A percentile compares a stretch with the other conserved stretches of the same genome.
These are phyloP conservation scores for Hyaena hyaena DNA, from an alignment of 2,113 vertebrate genomes.

Conservation along the genomic window DNA sequence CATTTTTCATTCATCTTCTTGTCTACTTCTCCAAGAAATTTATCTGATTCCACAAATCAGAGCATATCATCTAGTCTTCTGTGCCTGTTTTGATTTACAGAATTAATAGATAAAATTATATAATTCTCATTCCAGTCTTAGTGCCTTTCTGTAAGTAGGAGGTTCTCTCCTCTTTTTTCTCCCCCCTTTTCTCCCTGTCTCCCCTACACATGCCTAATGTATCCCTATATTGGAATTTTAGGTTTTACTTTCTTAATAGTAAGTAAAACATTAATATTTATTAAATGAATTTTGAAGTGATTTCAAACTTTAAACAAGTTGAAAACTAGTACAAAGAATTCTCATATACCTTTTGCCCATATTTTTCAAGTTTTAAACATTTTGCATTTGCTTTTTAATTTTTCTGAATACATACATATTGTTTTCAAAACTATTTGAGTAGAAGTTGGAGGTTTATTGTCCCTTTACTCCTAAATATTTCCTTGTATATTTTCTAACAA, in stretches of 20 bases:
- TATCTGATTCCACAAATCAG: not conserved
- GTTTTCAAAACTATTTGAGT: not conserved
- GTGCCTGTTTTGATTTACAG: not conserved
- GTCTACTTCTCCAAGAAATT: not conserved
- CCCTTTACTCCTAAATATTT: conserved; percentile 32
- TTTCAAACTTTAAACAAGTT: conserved; percentile 27
- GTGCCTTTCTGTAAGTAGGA: conserved; percentile 1
- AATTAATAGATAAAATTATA: not conserved
- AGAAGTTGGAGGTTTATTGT: not conserved
- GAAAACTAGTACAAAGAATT: not conserved
- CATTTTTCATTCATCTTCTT: not conserved
- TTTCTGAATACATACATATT: not conserved
- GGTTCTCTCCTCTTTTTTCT: not conserved
- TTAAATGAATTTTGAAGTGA: conserved; percentile 26
- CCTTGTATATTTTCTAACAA: not conserved
- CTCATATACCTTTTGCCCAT: not conserved
- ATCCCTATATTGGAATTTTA: not conserved
- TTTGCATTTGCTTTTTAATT: not conserved
- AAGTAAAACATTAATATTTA: not conserved
- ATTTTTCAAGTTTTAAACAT: not conserved
- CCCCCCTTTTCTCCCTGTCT: not conserved
- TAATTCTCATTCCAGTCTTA: not conserved
- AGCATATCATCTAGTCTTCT: not conserved
- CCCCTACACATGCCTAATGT: not conserved
- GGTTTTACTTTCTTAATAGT: not conserved